phyloP scores from a whole-genome alignment of 2,113 vertebrate species.

The Chaetorhynchus papuensis region DNA sequence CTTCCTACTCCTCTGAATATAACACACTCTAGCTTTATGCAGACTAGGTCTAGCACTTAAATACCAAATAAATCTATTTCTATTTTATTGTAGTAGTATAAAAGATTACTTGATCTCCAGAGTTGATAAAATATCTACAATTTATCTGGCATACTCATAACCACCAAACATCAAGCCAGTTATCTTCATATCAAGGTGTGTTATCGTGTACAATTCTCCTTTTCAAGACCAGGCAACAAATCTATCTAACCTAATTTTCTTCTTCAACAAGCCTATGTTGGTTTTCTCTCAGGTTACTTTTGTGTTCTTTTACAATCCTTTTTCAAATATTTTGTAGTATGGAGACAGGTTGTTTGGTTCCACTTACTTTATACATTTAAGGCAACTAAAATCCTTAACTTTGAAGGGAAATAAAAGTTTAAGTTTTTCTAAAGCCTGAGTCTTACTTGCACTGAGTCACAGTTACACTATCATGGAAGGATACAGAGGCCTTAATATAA shows the following conservation, averaged over 20 bases:
- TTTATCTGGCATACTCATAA: neutral
- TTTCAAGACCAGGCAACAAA: neutral
- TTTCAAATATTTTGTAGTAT: neutral
- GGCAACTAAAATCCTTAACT: neutral
- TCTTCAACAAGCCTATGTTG: neutral
- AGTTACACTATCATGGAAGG: neutral
- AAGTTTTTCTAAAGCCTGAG: neutral
- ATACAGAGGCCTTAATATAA: conserved; percentile 38
- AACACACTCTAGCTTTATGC: conserved; percentile 40
- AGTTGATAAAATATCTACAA: neutral
- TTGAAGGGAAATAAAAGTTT: neutral
- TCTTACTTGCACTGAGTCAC: neutral
- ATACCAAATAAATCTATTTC: conserved; percentile 36
- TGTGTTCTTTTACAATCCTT: neutral
- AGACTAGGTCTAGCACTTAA: conserved; percentile 22
- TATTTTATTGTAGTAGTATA: neutral
- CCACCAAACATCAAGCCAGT: neutral
- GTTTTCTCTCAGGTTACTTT: neutral
- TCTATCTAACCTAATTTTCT: neutral
- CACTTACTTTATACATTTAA: neutral
- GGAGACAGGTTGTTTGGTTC: neutral
- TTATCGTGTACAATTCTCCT: neutral
- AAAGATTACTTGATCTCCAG: neutral
- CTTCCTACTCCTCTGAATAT: conserved; percentile 18
- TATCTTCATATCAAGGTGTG: neutral